Evolutionary conservation across 2,888 invertebrate genomes (phyloP).

Genomic region (Plebejus anna): DNA sequence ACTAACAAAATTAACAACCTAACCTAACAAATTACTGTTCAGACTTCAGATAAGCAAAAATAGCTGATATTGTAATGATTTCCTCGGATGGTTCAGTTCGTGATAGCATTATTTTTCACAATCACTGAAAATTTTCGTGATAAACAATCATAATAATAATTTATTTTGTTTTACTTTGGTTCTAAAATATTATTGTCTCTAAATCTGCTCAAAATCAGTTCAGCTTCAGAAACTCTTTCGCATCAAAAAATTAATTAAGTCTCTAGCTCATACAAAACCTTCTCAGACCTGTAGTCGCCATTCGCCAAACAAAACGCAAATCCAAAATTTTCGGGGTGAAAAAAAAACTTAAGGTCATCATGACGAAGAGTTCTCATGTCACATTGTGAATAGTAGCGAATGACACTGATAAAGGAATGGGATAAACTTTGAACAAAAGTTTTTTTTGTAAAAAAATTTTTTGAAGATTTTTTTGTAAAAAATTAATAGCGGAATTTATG

Average conservation of each 20-base stretch:
- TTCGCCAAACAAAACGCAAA: constrained; percentile 57
- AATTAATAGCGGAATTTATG: constrained; percentile 60
- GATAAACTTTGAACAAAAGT: constrained; percentile 63
- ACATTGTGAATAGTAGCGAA: constrained; percentile 73
- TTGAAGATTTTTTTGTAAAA: constrained; percentile 39
- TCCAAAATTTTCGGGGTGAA: constrained; percentile 40
- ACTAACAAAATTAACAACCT: too few relatives aligned
- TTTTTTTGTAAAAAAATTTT: constrained; percentile 39
- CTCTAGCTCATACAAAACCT: background rate
- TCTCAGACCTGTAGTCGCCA: constrained; percentile 65
- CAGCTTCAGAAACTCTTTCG: too few relatives aligned
- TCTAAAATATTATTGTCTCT: too few relatives aligned
- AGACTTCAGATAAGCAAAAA: too few relatives aligned
- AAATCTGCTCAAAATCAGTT: too few relatives aligned
- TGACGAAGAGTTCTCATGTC: constrained; percentile 68
- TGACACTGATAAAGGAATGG: constrained; percentile 74
- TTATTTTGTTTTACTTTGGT: too few relatives aligned
- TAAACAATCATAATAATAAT: too few relatives aligned
- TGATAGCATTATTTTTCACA: too few relatives aligned
- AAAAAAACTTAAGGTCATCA: constrained; percentile 56
- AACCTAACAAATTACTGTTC: too few relatives aligned
- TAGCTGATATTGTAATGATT: too few relatives aligned
- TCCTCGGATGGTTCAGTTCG: too few relatives aligned
- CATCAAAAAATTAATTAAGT: background rate
- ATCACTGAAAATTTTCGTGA: too few relatives aligned